Conservation (phyloP, 2,113 vertebrate genomes). For the Pyxicephalus adspersus region DNA sequence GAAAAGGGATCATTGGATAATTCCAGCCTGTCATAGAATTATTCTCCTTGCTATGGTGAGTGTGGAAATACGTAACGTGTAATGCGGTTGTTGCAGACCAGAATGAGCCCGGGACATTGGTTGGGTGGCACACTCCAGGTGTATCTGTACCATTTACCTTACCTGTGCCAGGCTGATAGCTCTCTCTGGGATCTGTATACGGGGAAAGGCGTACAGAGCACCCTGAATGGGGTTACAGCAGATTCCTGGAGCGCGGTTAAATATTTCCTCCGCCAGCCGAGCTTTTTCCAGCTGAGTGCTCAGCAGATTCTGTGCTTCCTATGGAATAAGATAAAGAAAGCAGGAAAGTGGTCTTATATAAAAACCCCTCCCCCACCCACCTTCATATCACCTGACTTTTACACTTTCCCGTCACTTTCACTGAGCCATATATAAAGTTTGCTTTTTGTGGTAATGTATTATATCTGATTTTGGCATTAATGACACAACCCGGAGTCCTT, state of each 20-base stretch:
- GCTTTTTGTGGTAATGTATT: no score
- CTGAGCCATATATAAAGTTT: no score
- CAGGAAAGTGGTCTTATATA: no score
- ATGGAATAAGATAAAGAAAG: not conserved
- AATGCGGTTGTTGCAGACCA: no score
- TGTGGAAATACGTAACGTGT: no score
- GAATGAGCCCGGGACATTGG: no score
- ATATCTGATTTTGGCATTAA: no score
- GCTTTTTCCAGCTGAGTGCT: constrained; percentile 18
- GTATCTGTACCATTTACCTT: not conserved
- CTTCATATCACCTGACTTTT: no score
- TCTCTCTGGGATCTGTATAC: constrained; percentile 29
- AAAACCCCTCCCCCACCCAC: not conserved
- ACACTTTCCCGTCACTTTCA: no score
- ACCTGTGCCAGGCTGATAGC: constrained; percentile 47
- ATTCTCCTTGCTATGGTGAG: not conserved
- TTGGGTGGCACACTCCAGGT: no score
- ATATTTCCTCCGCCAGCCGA: constrained; percentile 16
- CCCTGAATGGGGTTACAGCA: constrained; percentile 37
- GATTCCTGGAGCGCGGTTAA: constrained; percentile 35
- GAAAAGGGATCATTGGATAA: not conserved
- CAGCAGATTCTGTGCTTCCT: constrained; percentile 30
- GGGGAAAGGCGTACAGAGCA: constrained; percentile 38
- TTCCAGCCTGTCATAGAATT: not conserved
- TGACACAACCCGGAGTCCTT: no score